Percentiles rank a stretch among this genome's conserved stretches.
Conservation (phyloP, 2,113 vertebrate species). For the Hemiscyllium ocellatum region DNA sequence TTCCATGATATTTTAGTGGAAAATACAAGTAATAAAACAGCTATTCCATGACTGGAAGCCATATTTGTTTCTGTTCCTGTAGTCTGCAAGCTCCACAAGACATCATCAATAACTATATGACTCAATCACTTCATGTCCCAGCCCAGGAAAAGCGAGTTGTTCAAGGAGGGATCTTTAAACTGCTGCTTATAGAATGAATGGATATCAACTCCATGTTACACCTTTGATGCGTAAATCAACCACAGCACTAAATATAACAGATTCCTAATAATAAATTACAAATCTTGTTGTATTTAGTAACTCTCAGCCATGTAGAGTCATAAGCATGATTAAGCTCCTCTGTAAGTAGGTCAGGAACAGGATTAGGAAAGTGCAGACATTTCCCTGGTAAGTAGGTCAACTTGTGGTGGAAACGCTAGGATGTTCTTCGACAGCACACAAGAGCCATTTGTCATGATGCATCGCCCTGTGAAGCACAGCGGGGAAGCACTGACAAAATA, state of each 20-base stretch:
- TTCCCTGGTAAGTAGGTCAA: constrained; percentile 25
- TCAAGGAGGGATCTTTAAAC: background rate
- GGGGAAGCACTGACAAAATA: background rate
- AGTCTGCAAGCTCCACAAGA: background rate
- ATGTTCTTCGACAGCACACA: background rate
- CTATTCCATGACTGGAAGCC: background rate
- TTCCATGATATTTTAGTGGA: background rate
- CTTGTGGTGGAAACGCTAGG: background rate
- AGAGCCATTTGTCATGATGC: constrained; percentile 17
- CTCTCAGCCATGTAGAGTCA: background rate
- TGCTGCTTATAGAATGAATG: background rate
- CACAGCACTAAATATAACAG: background rate
- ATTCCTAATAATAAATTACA: background rate
- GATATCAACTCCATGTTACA: background rate
- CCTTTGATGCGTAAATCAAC: background rate
- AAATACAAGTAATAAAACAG: background rate
- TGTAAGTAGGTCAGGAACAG: constrained; percentile 18
- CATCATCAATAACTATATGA: background rate
- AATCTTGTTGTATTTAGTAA: background rate
- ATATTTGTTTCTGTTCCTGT: background rate
- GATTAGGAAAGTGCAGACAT: constrained; percentile 5
- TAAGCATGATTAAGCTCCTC: background rate
- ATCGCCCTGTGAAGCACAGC: background rate
- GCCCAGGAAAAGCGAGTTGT: background rate
- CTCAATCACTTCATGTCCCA: background rate